Base-by-base conservation (phyloP, 2,797 vertebrate species). In the Myotis planiceps region DNA sequence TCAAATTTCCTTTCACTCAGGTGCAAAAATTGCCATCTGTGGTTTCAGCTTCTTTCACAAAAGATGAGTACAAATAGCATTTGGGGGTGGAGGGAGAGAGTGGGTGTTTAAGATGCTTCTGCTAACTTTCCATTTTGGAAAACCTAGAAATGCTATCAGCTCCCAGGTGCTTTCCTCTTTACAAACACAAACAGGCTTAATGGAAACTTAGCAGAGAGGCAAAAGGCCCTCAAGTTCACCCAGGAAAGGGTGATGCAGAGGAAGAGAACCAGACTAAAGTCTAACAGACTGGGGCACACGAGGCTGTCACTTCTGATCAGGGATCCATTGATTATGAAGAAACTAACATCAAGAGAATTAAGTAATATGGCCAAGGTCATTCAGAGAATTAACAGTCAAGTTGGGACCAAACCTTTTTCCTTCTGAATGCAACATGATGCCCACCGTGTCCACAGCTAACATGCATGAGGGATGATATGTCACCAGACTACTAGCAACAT, bases 381-480 rank as follows among this genome's bases (percentile, higher is more conserved):
- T 91, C 34, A 65, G 45, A 91, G 27, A 90, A 49, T 53, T 68
- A 94, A 92, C 0, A 45, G 32, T 89, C 4, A 51, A 90, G 60
- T 6, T 90, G 53, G n/a, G n/a, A 74, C 55, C 63, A 96, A 94
- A 90, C n/a, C n/a, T 23, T 37, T 88, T 49, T 79, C 83, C 82
- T 76, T 92, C 60, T 82, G 42, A 90, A 94, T 65, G 42, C n/a
- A 85, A 91, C 9, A 4, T 45, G 53, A 55, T 37, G 37, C 25
- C 19, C 72, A 39, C 63, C 53, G 4, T 72, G 55, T 78, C n/a
- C 34, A 68, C 63, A 66, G 75, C 45, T 75, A 88, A 60, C 66
- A 47, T 18, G 12, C 7, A 63, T 15, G 7, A 83, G 51, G 76
- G 58, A 63, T 63, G n/a, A 66, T 18, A 9, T 47, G 49, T 88